A percentile compares a stretch with the other conserved stretches of the same genome.
phyloP scores from a whole-genome alignment of 1,140 invertebrate genomes.

The Diabrotica virgifera region DNA sequence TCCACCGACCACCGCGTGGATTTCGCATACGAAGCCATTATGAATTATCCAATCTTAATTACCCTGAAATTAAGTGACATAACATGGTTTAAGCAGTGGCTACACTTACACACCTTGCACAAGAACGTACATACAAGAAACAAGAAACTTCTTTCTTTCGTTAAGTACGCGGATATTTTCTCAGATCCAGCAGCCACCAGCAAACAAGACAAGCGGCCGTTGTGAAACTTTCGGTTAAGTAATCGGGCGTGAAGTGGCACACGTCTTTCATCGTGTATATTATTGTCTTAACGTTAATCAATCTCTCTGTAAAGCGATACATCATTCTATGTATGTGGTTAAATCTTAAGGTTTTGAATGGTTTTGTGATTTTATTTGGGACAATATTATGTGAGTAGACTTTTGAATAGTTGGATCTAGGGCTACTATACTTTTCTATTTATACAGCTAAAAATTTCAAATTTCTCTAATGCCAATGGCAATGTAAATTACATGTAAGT shows the following conservation, averaged over 20 bases:
- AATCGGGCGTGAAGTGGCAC: conserved; percentile 17
- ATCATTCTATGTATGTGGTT: too few relatives aligned
- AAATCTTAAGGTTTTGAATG: too few relatives aligned
- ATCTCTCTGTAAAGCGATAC: not conserved
- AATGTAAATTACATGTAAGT: too few relatives aligned
- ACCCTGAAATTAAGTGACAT: not conserved
- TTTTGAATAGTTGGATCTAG: too few relatives aligned
- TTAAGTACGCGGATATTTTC: not conserved
- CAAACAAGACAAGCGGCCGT: not conserved
- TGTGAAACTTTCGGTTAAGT: conserved; percentile 10
- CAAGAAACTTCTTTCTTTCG: not conserved
- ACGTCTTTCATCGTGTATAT: not conserved
- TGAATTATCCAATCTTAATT: not conserved
- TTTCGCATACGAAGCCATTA: not conserved
- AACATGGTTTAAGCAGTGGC: not conserved
- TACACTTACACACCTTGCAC: not conserved
- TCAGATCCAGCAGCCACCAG: not conserved
- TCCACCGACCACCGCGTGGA: not conserved
- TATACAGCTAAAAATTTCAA: too few relatives aligned
- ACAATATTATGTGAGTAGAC: too few relatives aligned
- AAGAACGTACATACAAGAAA: not conserved
- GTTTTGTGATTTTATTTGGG: too few relatives aligned
- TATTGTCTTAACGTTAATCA: not conserved
- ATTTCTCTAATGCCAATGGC: too few relatives aligned
- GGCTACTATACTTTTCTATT: too few relatives aligned